Evolutionary conservation across 2,797 vertebrate species (phyloP).

Genomic region (Pogoniulus pusillus): DNA sequence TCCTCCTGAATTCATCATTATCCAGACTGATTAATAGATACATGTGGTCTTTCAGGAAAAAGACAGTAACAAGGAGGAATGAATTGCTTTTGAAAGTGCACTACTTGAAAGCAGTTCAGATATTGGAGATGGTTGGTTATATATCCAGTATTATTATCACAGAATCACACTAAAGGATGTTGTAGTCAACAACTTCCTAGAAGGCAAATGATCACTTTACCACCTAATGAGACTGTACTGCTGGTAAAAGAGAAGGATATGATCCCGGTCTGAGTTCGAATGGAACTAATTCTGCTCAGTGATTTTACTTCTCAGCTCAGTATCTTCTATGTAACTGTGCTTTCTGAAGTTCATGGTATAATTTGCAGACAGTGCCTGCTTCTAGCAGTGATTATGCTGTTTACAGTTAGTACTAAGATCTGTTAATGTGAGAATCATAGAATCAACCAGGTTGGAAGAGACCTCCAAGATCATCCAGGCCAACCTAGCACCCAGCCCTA

Average conservation of each 20-base stretch:
- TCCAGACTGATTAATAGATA: not conserved
- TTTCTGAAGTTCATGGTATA: too few relatives aligned
- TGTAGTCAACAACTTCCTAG: not conserved
- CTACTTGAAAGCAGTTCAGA: not conserved
- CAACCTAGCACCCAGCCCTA: too few relatives aligned
- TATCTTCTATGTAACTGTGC: too few relatives aligned
- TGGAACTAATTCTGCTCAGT: too few relatives aligned
- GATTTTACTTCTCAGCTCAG: too few relatives aligned
- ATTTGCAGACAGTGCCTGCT: too few relatives aligned
- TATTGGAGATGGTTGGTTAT: not conserved
- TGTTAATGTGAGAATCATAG: too few relatives aligned
- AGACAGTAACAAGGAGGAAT: not conserved
- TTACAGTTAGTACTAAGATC: too few relatives aligned
- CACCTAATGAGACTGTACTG: not conserved
- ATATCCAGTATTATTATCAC: not conserved
- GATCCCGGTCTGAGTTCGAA: too few relatives aligned
- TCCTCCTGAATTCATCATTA: constrained; percentile 7
- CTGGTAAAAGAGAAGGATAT: not conserved
- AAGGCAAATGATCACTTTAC: not conserved
- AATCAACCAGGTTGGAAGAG: too few relatives aligned
- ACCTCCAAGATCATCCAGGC: too few relatives aligned
- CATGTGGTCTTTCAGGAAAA: not conserved
- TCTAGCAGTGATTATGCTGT: too few relatives aligned
- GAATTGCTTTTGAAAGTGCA: not conserved
- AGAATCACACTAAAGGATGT: not conserved